These are phyloP conservation scores for Tetraneura akinire DNA, from an alignment of 1,140 invertebrate species.

Conservation along the genomic window DNA sequence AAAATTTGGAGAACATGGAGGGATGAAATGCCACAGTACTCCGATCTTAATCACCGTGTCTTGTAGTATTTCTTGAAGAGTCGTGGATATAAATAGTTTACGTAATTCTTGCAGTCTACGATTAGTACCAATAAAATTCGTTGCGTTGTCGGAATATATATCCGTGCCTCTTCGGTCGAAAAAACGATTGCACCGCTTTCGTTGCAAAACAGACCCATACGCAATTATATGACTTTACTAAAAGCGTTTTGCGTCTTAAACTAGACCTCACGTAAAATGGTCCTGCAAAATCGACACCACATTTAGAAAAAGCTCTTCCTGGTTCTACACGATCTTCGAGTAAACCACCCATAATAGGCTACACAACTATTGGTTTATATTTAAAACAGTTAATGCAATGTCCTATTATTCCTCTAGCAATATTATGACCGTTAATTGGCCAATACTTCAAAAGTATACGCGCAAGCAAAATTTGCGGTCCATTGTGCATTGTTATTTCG, in stretches of 20 bases:
- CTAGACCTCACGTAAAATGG: slow-evolving; percentile 58
- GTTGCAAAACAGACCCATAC: slow-evolving; percentile 56
- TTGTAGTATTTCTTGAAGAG: background rate
- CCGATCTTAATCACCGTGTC: background rate
- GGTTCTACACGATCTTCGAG: slow-evolving; percentile 55
- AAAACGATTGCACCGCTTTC: slow-evolving; percentile 57
- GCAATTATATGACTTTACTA: slow-evolving; percentile 58
- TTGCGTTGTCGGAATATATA: slow-evolving; percentile 52
- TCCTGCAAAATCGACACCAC: slow-evolving; percentile 59
- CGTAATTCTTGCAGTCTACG: slow-evolving; percentile 26
- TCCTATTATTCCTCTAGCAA: slow-evolving; percentile 52
- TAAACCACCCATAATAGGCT: slow-evolving; percentile 57
- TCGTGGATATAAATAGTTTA: slow-evolving; percentile 17
- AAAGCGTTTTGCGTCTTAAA: slow-evolving; percentile 48
- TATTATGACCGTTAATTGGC: slow-evolving; percentile 55
- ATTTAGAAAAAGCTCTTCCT: slow-evolving; percentile 55
- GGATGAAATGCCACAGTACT: slow-evolving; percentile 27
- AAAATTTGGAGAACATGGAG: slow-evolving; percentile 17
- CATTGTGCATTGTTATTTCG: slow-evolving; percentile 55
- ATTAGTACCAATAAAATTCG: slow-evolving; percentile 52
- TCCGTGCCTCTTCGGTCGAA: slow-evolving; percentile 53
- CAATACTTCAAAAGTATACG: slow-evolving; percentile 55
- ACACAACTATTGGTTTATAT: slow-evolving; percentile 47
- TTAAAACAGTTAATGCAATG: slow-evolving; percentile 56
- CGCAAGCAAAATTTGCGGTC: slow-evolving; percentile 54